A percentile compares a stretch with the other conserved stretches of the same genome.
These are phyloP conservation scores for Oscheius myriophilus DNA, from an alignment of 2,888 invertebrate species.

Conservation along the genomic window DNA sequence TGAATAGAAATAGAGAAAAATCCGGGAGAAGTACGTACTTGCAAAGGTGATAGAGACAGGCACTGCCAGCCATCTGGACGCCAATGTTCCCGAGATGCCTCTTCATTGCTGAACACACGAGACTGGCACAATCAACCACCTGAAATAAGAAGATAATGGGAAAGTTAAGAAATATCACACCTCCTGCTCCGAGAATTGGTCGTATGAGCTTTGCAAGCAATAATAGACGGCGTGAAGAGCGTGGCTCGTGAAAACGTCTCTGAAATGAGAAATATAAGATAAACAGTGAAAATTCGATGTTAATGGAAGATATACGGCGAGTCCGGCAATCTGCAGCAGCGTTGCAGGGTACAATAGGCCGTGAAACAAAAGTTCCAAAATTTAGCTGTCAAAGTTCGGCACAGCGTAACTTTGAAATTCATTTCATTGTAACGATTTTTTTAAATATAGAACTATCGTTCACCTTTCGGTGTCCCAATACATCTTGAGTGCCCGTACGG, in stretches of 20 bases:
- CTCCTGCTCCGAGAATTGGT: constrained; percentile 49
- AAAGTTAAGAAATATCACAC: constrained; percentile 11
- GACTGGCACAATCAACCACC: constrained; percentile 38
- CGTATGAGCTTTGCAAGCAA: constrained; percentile 50
- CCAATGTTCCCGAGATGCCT: constrained; percentile 41
- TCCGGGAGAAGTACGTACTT: constrained; percentile 35
- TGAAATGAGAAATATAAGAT: background rate
- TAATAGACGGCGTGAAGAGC: constrained; percentile 56
- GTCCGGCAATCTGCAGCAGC: too few relatives aligned
- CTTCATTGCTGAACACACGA: constrained; percentile 54
- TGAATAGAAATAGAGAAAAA: background rate
- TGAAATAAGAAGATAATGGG: background rate
- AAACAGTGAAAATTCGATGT: background rate
- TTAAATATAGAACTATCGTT: too few relatives aligned
- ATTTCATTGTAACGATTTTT: too few relatives aligned
- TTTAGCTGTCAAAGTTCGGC: too few relatives aligned
- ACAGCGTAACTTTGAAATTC: too few relatives aligned
- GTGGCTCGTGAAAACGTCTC: constrained; percentile 52
- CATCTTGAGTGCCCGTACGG: constrained; percentile 41
- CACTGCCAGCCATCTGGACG: constrained; percentile 60
- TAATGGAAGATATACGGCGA: too few relatives aligned
- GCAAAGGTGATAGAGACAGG: constrained; percentile 62
- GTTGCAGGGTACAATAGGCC: background rate
- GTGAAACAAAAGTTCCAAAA: too few relatives aligned
- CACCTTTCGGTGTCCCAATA: constrained; percentile 48